These are phyloP conservation scores for Melanotaenia parkinsoni DNA, from an alignment of 2,797 vertebrate species.

Conservation along the genomic window DNA sequence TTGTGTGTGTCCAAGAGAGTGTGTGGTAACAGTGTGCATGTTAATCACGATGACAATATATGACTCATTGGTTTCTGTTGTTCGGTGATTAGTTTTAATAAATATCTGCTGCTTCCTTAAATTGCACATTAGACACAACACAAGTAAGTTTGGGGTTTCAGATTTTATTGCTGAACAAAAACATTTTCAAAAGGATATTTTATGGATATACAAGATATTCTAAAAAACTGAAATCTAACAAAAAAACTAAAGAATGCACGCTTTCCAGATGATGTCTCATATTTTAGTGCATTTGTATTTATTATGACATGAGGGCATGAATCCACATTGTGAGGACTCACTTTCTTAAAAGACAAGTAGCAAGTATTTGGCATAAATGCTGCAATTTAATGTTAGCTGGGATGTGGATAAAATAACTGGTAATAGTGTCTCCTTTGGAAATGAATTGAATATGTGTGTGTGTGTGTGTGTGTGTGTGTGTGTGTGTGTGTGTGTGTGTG, in stretches of 20 bases:
- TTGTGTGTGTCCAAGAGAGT: slow-evolving; percentile 9
- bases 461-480: no score
- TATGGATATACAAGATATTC: background rate
- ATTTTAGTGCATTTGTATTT: slow-evolving; percentile 5
- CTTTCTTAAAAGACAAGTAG: background rate
- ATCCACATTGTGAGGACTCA: no score
- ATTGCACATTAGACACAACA: background rate
- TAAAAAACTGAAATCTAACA: background rate
- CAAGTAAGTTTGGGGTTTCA: background rate
- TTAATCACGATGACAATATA: slow-evolving; percentile 25
- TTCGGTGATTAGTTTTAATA: slow-evolving; percentile 2
- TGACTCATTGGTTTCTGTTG: slow-evolving; percentile 27
- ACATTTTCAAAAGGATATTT: background rate
- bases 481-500: slow-evolving; percentile 1
- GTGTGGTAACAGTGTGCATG: slow-evolving; percentile 30
- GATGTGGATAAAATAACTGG: background rate
- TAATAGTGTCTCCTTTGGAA: slow-evolving; percentile 6
- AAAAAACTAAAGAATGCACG: background rate
- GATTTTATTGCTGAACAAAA: background rate
- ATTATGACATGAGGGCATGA: background rate
- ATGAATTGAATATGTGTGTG: slow-evolving; percentile 17
- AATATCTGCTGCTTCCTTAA: background rate
- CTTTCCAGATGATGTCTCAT: slow-evolving; percentile 12
- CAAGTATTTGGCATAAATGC: background rate
- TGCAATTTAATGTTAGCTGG: background rate